These are phyloP conservation scores for Orius laevigatus DNA, from an alignment of 1,140 invertebrate genomes.

Conservation along the genomic window DNA sequence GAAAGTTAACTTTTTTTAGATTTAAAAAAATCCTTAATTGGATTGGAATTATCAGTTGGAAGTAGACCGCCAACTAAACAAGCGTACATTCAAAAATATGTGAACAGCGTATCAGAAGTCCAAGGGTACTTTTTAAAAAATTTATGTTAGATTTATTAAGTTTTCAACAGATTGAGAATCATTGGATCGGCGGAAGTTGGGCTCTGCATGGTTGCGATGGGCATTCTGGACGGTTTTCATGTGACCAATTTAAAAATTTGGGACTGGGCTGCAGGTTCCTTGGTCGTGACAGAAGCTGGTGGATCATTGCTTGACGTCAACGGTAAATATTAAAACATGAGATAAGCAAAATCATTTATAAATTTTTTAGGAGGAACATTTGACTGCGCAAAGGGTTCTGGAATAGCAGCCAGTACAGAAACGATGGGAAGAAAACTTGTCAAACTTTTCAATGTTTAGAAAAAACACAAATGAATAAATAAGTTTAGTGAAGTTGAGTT, in stretches of 20 bases:
- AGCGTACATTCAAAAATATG: conserved; percentile 9
- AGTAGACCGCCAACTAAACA: conserved; percentile 6
- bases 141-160: conserved; percentile 3
- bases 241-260: conserved; percentile 85
- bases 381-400: conserved; percentile 43
- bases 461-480: conserved; percentile 3
- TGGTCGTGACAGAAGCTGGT: conserved; percentile 84
- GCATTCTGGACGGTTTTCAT: conserved; percentile 72
- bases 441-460: conserved; percentile 25
- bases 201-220: conserved; percentile 79
- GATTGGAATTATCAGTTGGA: conserved; percentile 19
- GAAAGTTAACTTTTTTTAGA: conserved; percentile 12
- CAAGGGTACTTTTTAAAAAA: conserved; percentile 16
- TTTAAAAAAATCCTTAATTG: conserved; percentile 18
- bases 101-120: conserved; percentile 4
- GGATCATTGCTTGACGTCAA: conserved; percentile 73
- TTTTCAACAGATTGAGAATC: conserved; percentile 43
- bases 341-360: neutral
- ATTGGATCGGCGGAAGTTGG: conserved; percentile 84
- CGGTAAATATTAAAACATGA: conserved; percentile 25
- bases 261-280: conserved; percentile 74
- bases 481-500: too few relatives aligned
- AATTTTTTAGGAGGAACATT: conserved; percentile 38
- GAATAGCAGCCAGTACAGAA: conserved; percentile 40
- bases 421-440: conserved; percentile 37